Percentiles rank a stretch among this genome's conserved stretches.
Evolutionary conservation across 1,140 invertebrate species (phyloP).

Genomic region (Theocolax elegans): DNA sequence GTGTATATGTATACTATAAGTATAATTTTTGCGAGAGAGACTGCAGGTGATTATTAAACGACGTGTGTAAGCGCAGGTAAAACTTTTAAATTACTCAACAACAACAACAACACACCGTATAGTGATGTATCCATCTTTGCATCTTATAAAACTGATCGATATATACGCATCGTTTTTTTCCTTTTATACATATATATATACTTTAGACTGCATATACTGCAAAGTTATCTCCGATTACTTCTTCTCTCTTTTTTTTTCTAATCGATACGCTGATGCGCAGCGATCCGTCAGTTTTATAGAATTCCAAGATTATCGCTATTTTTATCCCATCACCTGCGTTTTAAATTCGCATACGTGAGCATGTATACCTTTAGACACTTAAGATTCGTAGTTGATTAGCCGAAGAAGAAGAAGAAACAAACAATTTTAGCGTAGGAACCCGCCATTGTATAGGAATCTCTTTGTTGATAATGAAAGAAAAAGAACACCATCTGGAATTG

Average conservation of each 20-base stretch:
- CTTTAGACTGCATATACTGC: too few relatives aligned
- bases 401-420: constrained; percentile 49
- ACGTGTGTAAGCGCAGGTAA: background rate
- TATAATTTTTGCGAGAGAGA: constrained; percentile 22
- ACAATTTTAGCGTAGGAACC: constrained; percentile 56
- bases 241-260: too few relatives aligned
- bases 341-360: constrained; percentile 57
- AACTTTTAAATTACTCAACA: background rate
- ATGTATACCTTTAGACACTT: constrained; percentile 67
- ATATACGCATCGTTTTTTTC: too few relatives aligned
- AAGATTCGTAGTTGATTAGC: constrained; percentile 64
- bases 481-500: constrained; percentile 44
- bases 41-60: constrained; percentile 30
- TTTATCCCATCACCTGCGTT: constrained; percentile 58
- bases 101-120: constrained; percentile 1
- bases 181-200: too few relatives aligned
- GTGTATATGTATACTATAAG: too few relatives aligned
- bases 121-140: constrained; percentile 1
- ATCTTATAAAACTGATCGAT: constrained; percentile 20
- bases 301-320: constrained; percentile 36
- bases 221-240: too few relatives aligned
- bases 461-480: constrained; percentile 59
- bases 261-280: too few relatives aligned
- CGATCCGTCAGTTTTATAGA: constrained; percentile 30
- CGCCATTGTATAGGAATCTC: constrained; percentile 64